Evolutionary conservation across 2,113 vertebrate genomes (phyloP).

Genomic region (Actenoides hombroni): DNA sequence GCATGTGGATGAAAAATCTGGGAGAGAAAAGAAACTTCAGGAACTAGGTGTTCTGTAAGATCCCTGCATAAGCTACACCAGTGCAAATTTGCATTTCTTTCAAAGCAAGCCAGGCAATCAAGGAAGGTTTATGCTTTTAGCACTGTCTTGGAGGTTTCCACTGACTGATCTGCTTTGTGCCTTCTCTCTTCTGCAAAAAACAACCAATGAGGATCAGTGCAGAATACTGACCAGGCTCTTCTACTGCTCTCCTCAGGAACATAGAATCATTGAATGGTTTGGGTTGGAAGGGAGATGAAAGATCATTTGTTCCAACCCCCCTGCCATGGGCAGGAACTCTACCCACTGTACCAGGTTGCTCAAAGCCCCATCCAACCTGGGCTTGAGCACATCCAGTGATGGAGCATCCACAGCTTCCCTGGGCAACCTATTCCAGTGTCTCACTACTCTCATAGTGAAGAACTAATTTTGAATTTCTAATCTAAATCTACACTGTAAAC

Average conservation of each 20-base stretch:
- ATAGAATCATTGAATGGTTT: too few species aligned
- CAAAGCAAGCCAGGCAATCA: neutral
- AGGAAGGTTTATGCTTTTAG: neutral
- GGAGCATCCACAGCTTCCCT: too few species aligned
- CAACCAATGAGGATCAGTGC: neutral
- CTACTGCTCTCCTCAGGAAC: neutral
- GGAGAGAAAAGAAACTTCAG: neutral
- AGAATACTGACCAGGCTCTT: neutral
- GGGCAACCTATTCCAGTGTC: too few species aligned
- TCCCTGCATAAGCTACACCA: neutral
- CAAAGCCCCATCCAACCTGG: too few species aligned
- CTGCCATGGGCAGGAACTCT: too few species aligned
- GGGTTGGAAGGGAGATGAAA: too few species aligned
- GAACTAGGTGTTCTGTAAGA: neutral
- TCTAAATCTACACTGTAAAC: too few species aligned
- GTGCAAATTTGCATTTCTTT: neutral
- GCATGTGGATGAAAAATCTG: neutral
- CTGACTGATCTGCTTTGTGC: neutral
- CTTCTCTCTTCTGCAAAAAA: neutral
- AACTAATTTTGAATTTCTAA: too few species aligned
- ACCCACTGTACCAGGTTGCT: too few species aligned
- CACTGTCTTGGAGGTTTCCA: neutral
- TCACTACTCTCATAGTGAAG: too few species aligned
- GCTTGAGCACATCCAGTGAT: too few species aligned
- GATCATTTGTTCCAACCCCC: too few species aligned